Evolutionary conservation across 2,797 vertebrate species (phyloP).

Genomic region (Ataeniobius toweri): DNA sequence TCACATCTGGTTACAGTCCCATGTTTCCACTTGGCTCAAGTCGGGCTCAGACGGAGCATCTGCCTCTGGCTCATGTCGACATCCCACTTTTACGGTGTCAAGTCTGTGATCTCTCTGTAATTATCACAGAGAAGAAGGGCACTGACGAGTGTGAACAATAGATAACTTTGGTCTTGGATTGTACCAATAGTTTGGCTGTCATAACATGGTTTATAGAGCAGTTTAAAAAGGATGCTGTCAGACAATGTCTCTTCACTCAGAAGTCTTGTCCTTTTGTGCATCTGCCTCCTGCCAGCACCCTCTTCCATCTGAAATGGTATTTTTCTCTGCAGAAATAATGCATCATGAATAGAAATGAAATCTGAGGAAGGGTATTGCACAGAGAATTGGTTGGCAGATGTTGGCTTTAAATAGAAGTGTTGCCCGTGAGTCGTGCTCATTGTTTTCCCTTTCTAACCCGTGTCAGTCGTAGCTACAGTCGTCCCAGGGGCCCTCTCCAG

Average conservation of each 20-base stretch:
- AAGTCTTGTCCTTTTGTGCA: constrained; percentile 6
- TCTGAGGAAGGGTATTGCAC: constrained; percentile 12
- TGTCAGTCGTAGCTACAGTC: constrained; percentile 49
- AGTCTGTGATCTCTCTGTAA: constrained; percentile 14
- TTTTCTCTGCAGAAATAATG: constrained; percentile 49
- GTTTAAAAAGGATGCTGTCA: constrained; percentile 14
- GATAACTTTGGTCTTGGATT: constrained; percentile 32
- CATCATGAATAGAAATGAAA: constrained; percentile 55
- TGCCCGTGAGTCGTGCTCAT: constrained; percentile 38
- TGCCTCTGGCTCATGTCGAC: constrained; percentile 13
- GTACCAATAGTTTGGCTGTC: constrained; percentile 32
- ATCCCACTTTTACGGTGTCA: constrained; percentile 6
- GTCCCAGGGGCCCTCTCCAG: constrained; percentile 48
- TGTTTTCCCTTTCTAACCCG: constrained; percentile 46
- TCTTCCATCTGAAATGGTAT: constrained; percentile 29
- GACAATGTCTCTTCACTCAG: constrained; percentile 8
- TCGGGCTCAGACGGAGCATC: background rate
- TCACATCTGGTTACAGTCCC: background rate
- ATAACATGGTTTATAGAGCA: constrained; percentile 4
- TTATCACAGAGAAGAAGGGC: constrained; percentile 10
- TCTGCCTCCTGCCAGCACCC: constrained; percentile 12
- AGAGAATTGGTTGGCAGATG: constrained; percentile 33
- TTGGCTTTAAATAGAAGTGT: constrained; percentile 57
- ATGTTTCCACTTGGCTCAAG: constrained; percentile 6
- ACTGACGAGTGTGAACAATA: constrained; percentile 4